Percentiles rank a stretch among this genome's conserved stretches.
Conservation (phyloP, 2,113 vertebrate species). For the Burhinus bistriatus region DNA sequence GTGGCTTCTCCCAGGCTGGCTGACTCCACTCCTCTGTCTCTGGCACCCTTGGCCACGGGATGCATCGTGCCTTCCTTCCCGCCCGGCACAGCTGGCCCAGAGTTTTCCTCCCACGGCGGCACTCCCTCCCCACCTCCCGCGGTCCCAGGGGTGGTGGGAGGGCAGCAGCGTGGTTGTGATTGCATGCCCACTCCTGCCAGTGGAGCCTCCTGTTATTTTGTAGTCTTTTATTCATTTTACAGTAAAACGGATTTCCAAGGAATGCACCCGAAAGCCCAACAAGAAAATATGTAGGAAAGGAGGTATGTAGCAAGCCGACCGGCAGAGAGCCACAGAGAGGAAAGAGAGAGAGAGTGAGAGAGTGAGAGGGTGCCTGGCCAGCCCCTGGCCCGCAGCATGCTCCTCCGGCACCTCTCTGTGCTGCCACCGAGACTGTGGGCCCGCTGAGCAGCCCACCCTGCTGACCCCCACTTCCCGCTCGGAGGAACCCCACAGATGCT, state of each 20-base stretch:
- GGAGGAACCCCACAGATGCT: background rate
- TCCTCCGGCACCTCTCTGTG: conserved; percentile 43
- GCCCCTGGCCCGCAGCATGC: background rate
- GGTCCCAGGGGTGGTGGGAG: conserved; percentile 60
- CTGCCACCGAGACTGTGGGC: background rate
- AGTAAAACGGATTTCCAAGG: conserved; percentile 99
- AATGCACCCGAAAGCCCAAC: conserved; percentile 99
- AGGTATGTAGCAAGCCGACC: conserved; percentile 95
- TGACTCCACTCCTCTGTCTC: background rate
- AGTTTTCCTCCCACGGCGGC: conserved; percentile 60
- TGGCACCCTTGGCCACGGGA: background rate
- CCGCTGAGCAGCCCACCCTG: background rate
- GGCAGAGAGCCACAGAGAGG: conserved; percentile 80
- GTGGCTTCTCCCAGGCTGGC: background rate
- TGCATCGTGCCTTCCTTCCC: conserved; percentile 9
- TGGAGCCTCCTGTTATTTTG: conserved; percentile 99
- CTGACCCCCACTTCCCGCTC: background rate
- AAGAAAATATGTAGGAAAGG: conserved; percentile 99
- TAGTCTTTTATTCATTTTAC: conserved; percentile 99
- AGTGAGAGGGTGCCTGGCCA: conserved; percentile 64
- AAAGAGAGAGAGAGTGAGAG: conserved; percentile 73
- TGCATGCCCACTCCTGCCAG: conserved; percentile 90
- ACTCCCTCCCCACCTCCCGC: conserved; percentile 66
- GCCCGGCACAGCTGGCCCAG: conserved; percentile 48
- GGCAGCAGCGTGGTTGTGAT: conserved; percentile 75